A percentile compares a stretch with the other conserved stretches of the same genome.
These are phyloP conservation scores for Zaprionus kolodkinae DNA, from an alignment of 1,140 invertebrate species.

Conservation along the genomic window DNA sequence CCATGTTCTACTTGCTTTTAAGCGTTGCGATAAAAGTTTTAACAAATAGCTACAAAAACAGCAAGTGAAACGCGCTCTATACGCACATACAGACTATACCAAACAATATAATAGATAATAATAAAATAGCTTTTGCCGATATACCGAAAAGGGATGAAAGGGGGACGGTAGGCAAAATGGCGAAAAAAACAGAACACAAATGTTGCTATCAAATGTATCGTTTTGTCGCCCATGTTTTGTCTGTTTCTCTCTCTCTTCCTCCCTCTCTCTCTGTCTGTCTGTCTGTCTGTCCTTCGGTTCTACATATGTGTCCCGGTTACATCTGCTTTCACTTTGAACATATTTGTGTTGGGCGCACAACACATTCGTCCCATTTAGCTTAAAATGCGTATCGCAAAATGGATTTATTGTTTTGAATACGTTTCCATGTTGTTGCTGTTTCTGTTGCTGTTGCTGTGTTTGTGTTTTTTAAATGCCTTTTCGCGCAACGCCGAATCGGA, in stretches of 20 bases:
- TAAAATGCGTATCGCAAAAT: slow-evolving; percentile 40
- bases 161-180: background rate
- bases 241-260: background rate
- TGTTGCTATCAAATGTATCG: background rate
- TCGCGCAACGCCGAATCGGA: slow-evolving; percentile 41
- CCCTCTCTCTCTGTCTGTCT: background rate
- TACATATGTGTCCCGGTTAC: background rate
- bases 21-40: slow-evolving; percentile 79
- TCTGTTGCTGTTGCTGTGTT: slow-evolving; percentile 16
- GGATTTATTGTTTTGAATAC: slow-evolving; percentile 74
- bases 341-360: slow-evolving; percentile 36
- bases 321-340: slow-evolving; percentile 36
- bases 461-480: slow-evolving; percentile 65
- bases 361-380: slow-evolving; percentile 53
- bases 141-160: slow-evolving; percentile 42
- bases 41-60: slow-evolving; percentile 69
- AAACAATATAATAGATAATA: slow-evolving; percentile 53
- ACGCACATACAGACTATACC: no score
- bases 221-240: slow-evolving; percentile 3
- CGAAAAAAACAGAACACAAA: background rate
- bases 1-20: slow-evolving; percentile 50
- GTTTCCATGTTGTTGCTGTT: background rate
- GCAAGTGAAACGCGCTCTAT: slow-evolving; percentile 7
- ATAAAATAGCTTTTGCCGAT: slow-evolving; percentile 80
- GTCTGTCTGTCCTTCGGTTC: background rate